Base-by-base conservation (phyloP, 1,140 invertebrate genomes). In the Drosophila arizonae region DNA sequence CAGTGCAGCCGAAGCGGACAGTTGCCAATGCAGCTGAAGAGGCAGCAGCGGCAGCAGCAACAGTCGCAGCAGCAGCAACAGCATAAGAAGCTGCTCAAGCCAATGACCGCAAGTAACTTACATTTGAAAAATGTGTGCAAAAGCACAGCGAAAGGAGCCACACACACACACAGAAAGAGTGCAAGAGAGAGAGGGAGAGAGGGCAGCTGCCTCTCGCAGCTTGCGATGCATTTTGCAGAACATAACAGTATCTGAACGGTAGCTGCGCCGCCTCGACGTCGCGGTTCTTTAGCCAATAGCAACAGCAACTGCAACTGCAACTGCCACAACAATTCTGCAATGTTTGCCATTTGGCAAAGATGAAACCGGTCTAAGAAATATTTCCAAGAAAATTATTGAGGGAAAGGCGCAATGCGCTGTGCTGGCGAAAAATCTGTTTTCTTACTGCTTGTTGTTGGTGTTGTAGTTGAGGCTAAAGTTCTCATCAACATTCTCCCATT, bases 21-120 rank as follows among this genome's bases (percentile, higher is more conserved):
- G 57, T 61, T 48, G 56, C 63, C 56, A 48, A 63, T 61, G 70
- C 72, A 77, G 67, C 61, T 50, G 66, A 75, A 71, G 70, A 50
- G 51, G 55, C 60, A 62, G 46, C 56, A 50, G 46, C 65, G 57
- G 55, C 21, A 15, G 39, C 48, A 67, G 57, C 33, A 62, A n/a
- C 50, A 51, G 50, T 21, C 4, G 28, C 28, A 62, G 48, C 21
- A 24, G 24, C 48, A 67, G 57, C 33, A 61, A 51, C 50, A 51
- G 50, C 50, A 46, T 33, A 62, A 75, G 74, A 65, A 77, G 86
- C 84, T 84, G 77, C 72, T 85, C 77, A 91, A 90, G 90, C 75
- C 90, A 91, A 91, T 91, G 90, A 91, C 90, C 90, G 90, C 90
- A 78, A 91, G 90, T 91, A 91, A 90, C 90, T 91, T 91, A 91